Base-by-base conservation (phyloP, 2,888 invertebrate genomes). In the Drosophila mercatorum region DNA sequence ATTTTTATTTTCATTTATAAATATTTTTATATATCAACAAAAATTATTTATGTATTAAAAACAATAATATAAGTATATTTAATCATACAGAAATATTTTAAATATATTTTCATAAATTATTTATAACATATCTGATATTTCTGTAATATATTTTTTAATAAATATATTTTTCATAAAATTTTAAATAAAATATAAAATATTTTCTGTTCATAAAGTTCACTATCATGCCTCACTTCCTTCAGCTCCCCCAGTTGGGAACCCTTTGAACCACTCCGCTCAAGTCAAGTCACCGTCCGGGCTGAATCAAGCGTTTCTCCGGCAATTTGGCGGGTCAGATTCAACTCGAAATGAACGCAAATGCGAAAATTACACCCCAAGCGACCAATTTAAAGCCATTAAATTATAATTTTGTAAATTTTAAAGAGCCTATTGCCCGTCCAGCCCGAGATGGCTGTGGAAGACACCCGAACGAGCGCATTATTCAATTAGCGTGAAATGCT, bases 341-440 rank as follows among this genome's bases (percentile, higher is more conserved):
- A 62, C 73, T 77, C 61, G 80, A 84, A 89, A 84, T 67, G 88
- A 85, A 85, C 78, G 82, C 88, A 86, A 86, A 86, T 86, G 89
- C 88, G 86, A 86, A 86, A 86, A 86, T 86, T 86, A 86, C 86
- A 86, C 86, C 88, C 89, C 88, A 82, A 86, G 89, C 88, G 86
- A 86, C 89, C 86, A 86, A 86, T 86, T 86, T 89, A 86, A 86
- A 72, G 81, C 89, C 89, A 86, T 86, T 86, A 89, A 86, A 89
- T 84, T 88, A 89, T 88, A 89, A 89, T 89, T 85, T 84, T 88
- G 74, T 38, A 55, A 83, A 89, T 81, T 75, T 72, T 67, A 61
- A 79, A 85, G 81, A 67, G 72, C 60, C 71, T 47, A 62, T 56
- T 56, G 55, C 41, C 55, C 34, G 57, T 8, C 8, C 38, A 47